These are phyloP conservation scores for Drosophila sucinea DNA, from an alignment of 1,140 invertebrate genomes.

Conservation along the genomic window DNA sequence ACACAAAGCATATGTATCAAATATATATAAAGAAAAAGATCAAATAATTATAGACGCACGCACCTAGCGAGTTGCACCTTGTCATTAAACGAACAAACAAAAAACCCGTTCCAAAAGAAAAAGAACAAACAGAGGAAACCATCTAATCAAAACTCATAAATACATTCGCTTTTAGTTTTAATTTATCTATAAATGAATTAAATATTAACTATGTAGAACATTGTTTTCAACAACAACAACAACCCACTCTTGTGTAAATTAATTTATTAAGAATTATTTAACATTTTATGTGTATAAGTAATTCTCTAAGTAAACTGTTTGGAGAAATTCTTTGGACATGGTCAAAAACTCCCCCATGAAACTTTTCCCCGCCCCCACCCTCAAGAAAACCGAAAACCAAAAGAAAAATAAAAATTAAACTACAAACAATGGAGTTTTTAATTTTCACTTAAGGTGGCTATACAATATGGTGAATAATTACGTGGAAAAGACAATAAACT, in stretches of 20 bases:
- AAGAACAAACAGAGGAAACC: not conserved
- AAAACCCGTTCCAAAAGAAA: not conserved
- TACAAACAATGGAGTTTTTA: not conserved
- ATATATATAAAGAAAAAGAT: conserved; percentile 35
- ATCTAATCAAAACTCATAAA: not conserved
- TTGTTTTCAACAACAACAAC: conserved; percentile 13
- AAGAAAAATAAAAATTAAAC: conserved; percentile 11
- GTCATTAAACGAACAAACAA: conserved; percentile 6
- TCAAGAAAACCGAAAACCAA: not conserved
- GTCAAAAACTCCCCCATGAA: not conserved
- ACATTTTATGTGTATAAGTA: conserved; percentile 12
- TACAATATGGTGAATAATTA: too few relatives aligned
- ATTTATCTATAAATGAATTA: conserved; percentile 2
- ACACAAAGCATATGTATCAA: conserved; percentile 16
- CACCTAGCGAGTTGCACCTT: conserved; percentile 64
- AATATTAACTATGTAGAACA: conserved; percentile 9
- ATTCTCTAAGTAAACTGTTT: conserved; percentile 10
- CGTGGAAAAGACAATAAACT: too few relatives aligned
- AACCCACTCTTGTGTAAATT: conserved; percentile 2
- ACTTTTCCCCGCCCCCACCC: not conserved
- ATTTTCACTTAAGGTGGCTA: not conserved
- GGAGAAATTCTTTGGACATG: conserved; percentile 14
- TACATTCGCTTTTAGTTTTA: conserved; percentile 14
- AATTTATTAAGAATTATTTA: conserved; percentile 16
- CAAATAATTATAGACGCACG: conserved; percentile 59